A percentile compares a stretch with the other conserved stretches of the same genome.
Evolutionary conservation across 2,113 vertebrate genomes (phyloP).

Genomic region (Aythya baeri): DNA sequence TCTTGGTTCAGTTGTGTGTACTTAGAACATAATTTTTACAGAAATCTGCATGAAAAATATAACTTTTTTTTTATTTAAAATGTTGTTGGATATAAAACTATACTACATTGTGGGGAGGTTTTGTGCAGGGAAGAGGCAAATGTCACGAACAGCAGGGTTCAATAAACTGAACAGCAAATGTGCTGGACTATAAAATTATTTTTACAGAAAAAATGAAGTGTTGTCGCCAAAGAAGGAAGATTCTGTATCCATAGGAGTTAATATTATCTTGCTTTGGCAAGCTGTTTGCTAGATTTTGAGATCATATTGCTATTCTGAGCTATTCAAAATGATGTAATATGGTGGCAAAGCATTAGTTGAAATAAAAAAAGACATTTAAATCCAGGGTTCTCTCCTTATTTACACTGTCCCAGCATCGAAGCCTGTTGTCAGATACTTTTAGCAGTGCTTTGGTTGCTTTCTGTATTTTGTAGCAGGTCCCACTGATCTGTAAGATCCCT

Average conservation of each 20-base stretch:
- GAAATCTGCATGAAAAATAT: slow-evolving; percentile 73
- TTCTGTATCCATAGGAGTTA: slow-evolving; percentile 71
- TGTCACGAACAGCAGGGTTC: slow-evolving; percentile 42
- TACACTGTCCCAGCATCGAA: not conserved
- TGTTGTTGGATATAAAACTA: slow-evolving; percentile 64
- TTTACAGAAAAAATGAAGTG: slow-evolving; percentile 69
- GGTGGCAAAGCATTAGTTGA: slow-evolving; percentile 77
- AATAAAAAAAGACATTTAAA: slow-evolving; percentile 78
- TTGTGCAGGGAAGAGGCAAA: slow-evolving; percentile 41
- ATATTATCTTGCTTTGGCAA: slow-evolving; percentile 80
- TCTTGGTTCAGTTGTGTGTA: slow-evolving; percentile 77
- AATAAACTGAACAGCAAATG: slow-evolving; percentile 49
- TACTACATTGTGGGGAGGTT: slow-evolving; percentile 51
- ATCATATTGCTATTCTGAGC: slow-evolving; percentile 76
- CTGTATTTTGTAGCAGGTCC: not conserved
- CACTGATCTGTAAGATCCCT: not conserved
- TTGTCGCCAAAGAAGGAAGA: slow-evolving; percentile 74
- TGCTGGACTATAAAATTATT: slow-evolving; percentile 65
- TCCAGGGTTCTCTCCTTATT: slow-evolving; percentile 30
- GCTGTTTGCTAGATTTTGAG: slow-evolving; percentile 79
- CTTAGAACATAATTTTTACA: slow-evolving; percentile 75
- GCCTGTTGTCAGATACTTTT: not conserved
- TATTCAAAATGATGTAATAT: slow-evolving; percentile 79
- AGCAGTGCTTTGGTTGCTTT: not conserved
- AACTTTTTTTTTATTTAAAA: slow-evolving; percentile 74